A percentile compares a stretch with the other conserved stretches of the same genome.
phyloP scores from a whole-genome alignment of 2,113 vertebrate species.

The Pholis gunnellus region DNA sequence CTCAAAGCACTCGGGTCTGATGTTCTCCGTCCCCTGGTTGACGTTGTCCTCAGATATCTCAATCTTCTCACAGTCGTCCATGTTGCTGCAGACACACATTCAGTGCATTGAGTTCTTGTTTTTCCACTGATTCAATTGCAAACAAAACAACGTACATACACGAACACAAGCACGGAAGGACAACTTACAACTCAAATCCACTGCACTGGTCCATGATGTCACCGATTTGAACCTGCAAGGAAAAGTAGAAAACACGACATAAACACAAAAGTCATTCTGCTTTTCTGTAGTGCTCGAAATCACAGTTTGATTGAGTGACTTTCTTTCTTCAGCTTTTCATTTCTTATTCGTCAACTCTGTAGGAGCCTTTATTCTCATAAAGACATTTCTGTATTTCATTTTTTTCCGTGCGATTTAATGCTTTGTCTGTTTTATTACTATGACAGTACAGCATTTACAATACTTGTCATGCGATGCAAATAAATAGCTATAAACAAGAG shows the following conservation, averaged over 20 bases:
- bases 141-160: not conserved
- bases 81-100: slow-evolving; percentile 84
- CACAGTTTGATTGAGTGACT: not conserved
- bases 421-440: not conserved
- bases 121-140: not conserved
- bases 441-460: not conserved
- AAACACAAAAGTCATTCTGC: not conserved
- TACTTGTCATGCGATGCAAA: not conserved
- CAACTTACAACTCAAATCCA: slow-evolving; percentile 82
- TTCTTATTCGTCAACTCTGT: not conserved
- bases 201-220: slow-evolving; percentile 83
- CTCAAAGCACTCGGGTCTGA: slow-evolving; percentile 98
- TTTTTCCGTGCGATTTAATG: not conserved
- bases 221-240: slow-evolving; percentile 64
- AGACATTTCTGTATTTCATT: not conserved
- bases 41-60: slow-evolving; percentile 99
- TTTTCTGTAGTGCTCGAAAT: not conserved
- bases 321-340: not conserved
- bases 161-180: not conserved
- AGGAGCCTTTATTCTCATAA: not conserved
- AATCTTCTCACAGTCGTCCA: slow-evolving; percentile 99
- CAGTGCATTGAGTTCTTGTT: not conserved
- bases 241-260: not conserved
- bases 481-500: not conserved
- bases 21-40: slow-evolving; percentile 98